Evolutionary conservation across 2,888 invertebrate species (phyloP), one percentile per base, ranked within the genome.

Genomic region (Aporophyla nigra): DNA sequence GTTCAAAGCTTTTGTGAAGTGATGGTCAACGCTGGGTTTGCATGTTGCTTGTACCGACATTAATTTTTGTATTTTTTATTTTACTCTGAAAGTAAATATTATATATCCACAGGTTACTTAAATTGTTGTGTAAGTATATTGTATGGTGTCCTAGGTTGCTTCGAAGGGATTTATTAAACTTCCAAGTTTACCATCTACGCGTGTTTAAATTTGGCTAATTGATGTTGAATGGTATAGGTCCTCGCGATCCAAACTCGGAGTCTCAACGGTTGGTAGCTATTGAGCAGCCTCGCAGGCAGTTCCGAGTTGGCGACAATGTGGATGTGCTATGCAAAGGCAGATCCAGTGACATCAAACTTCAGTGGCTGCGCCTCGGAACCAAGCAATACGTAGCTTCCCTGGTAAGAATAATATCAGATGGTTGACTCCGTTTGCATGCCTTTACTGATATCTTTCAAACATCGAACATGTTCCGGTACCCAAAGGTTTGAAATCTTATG

Each of bases 241-340:
- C 92, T 0, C 90, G 84, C 16, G 77, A 83, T 9, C 58, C 82
- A 2, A 77, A 76, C 16, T 27, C 77, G 12, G 82, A 87, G 21
- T 62, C 90, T 0, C 84, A 88, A 27, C 70, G 88, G 0, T 77
- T 94, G 83, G 95, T 97, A 71, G 85, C 90, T 78, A 97, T 96
- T 75, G 94, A 94, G n/a, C 93, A 95, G 81, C 94, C 95, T 3
- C 88, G 89, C 24, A 90, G 92, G 56, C 87, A 87, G 24, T 96
- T 91, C 89, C 90, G 92, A 58, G 93, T 93, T 2, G 95, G 95
- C 2, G 95, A 96, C 67, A 95, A 93, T 74, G 95, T 96, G 0
- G 90, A 94, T 70, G 91, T 96, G 0, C 83, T 91, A 1, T 96
- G 96, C 88, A 91, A 90, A 61, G 88, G 90, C 0, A 78, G 73